A percentile compares a stretch with the other conserved stretches of the same genome.
phyloP scores from a whole-genome alignment of 2,888 invertebrate genomes.

The Saturnia japonica region DNA sequence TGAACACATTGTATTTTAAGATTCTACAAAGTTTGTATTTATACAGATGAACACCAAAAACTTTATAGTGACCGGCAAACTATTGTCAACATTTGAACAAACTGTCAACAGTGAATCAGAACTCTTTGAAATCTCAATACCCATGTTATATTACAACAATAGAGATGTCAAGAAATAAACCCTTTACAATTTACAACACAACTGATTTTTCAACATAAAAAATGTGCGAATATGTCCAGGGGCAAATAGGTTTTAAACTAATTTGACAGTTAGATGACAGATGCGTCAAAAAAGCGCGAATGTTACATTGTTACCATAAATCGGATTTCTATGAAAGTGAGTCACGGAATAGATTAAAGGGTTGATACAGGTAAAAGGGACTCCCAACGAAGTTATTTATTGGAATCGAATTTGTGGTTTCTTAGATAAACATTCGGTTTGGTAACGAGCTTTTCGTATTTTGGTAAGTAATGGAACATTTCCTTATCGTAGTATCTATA shows the following conservation, averaged over 20 bases:
- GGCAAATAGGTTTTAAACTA: conserved; percentile 64
- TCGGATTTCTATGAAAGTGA: conserved; percentile 42
- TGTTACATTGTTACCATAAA: conserved; percentile 58
- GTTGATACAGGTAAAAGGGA: conserved; percentile 58
- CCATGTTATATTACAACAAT: conserved; percentile 50
- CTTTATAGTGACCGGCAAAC: background rate
- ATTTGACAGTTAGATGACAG: conserved; percentile 74
- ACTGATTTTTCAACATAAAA: conserved; percentile 57
- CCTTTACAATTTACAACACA: conserved; percentile 56
- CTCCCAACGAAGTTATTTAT: conserved; percentile 48
- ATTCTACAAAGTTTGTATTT: background rate
- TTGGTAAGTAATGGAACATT: conserved; percentile 10
- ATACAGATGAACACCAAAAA: background rate
- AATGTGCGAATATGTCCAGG: conserved; percentile 63
- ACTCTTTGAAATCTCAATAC: conserved; percentile 18
- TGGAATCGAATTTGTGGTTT: conserved; percentile 13
- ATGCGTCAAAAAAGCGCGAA: conserved; percentile 44
- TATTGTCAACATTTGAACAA: conserved; percentile 7
- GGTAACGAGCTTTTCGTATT: conserved; percentile 7
- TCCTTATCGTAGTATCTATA: background rate
- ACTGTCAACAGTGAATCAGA: conserved; percentile 16
- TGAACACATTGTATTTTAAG: background rate
- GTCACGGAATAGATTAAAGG: conserved; percentile 58
- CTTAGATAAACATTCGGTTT: conserved; percentile 13
- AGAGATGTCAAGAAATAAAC: conserved; percentile 66